These are phyloP conservation scores for Xiphophorus hellerii DNA, from an alignment of 2,113 vertebrate species.

Conservation along the genomic window DNA sequence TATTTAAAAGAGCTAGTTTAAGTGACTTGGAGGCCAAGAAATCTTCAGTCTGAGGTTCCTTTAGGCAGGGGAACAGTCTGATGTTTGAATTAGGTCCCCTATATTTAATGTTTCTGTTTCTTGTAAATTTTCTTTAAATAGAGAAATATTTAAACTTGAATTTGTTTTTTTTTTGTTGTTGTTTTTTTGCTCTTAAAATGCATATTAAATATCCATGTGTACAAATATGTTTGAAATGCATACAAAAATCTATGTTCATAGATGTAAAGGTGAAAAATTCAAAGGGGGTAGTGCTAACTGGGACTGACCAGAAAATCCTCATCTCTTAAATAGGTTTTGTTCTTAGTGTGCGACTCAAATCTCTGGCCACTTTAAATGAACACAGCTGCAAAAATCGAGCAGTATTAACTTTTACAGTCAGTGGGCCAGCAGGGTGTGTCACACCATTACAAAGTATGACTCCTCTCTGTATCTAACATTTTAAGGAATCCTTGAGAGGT, in stretches of 20 bases:
- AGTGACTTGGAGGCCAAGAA: too few species aligned
- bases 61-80: too few species aligned
- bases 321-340: not conserved
- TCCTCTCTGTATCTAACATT: slow-evolving; percentile 40
- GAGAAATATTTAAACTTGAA: too few species aligned
- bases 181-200: not conserved
- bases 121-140: too few species aligned
- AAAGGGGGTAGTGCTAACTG: too few species aligned
- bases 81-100: too few species aligned
- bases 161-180: too few species aligned
- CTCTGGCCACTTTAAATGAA: not conserved
- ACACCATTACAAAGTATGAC: slow-evolving; percentile 43
- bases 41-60: too few species aligned
- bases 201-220: not conserved
- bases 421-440: slow-evolving; percentile 54
- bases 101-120: too few species aligned
- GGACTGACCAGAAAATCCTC: too few species aligned
- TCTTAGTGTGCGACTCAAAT: not conserved
- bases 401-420: slow-evolving; percentile 15
- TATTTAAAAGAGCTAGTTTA: too few species aligned
- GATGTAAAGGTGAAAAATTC: not conserved
- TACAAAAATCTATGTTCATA: not conserved
- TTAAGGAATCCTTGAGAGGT: slow-evolving; percentile 38
- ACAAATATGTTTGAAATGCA: not conserved
- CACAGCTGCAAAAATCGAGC: slow-evolving; percentile 4